Conservation (phyloP, 1,140 invertebrate species). For the Anoplolepis gracilipes region DNA sequence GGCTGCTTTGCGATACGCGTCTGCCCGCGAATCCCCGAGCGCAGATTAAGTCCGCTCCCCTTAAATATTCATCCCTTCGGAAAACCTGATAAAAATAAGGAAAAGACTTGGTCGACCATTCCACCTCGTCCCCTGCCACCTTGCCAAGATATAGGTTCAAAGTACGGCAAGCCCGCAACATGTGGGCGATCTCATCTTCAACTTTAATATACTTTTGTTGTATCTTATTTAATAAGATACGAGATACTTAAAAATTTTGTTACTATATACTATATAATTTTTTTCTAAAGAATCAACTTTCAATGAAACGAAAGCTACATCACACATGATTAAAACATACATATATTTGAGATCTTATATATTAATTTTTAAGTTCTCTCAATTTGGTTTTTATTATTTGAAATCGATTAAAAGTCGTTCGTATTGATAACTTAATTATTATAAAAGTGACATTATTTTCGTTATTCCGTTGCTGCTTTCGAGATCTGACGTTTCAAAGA, state of each 20-base stretch:
- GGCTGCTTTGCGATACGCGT: slow-evolving; percentile 80
- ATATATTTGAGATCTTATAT: neutral
- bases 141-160: slow-evolving; percentile 62
- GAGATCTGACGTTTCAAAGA: slow-evolving; percentile 5
- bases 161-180: slow-evolving; percentile 62
- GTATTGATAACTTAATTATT: neutral
- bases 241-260: neutral
- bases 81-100: slow-evolving; percentile 84
- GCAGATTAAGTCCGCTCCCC: slow-evolving; percentile 82
- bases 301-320: neutral
- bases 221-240: neutral
- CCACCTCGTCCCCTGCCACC: slow-evolving; percentile 24
- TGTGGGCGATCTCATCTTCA: slow-evolving; percentile 61
- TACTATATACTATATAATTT: neutral
- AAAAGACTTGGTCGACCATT: slow-evolving; percentile 68
- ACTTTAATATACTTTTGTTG: neutral
- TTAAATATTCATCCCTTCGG: slow-evolving; percentile 84
- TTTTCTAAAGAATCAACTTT: too few species aligned
- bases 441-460: neutral
- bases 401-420: neutral
- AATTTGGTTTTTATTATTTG: neutral
- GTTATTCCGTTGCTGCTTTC: too few species aligned
- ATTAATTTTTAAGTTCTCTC: neutral
- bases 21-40: slow-evolving; percentile 81
- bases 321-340: neutral